These are phyloP conservation scores for Mactromeris polynyma DNA, from an alignment of 2,888 invertebrate species.

Conservation along the genomic window DNA sequence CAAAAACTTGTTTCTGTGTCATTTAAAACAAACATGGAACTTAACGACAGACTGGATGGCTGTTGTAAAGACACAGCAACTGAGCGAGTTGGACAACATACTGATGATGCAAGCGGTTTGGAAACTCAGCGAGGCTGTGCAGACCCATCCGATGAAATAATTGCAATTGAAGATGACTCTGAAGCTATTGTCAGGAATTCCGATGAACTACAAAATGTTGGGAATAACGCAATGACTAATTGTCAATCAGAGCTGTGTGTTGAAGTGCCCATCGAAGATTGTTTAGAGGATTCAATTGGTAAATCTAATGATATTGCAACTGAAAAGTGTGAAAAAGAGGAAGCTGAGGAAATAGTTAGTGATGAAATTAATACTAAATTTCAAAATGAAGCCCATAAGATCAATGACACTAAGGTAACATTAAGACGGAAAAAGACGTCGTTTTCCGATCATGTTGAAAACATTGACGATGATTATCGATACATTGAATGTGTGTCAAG, in stretches of 20 bases:
- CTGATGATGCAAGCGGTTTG: not conserved
- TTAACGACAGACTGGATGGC: not conserved
- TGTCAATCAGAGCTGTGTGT: not conserved
- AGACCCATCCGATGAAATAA: not conserved
- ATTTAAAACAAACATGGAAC: not conserved
- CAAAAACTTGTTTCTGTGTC: not conserved
- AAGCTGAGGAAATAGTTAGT: not conserved
- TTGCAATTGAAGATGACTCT: not conserved
- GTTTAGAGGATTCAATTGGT: not conserved
- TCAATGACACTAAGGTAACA: constrained; percentile 1
- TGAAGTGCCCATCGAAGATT: not conserved
- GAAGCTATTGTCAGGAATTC: not conserved
- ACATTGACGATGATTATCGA: constrained; percentile 46
- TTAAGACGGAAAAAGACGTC: constrained; percentile 32
- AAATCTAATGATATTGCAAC: not conserved
- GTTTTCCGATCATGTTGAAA: constrained; percentile 16
- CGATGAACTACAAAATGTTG: not conserved
- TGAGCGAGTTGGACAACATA: not conserved
- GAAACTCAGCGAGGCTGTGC: not conserved
- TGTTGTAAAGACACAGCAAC: not conserved
- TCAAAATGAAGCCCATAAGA: not conserved
- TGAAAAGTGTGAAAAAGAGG: not conserved
- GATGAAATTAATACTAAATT: not conserved
- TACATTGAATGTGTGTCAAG: constrained; percentile 33
- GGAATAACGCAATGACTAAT: not conserved